Evolutionary conservation across 2,113 vertebrate genomes (phyloP).

Genomic region (Cololabis saira): DNA sequence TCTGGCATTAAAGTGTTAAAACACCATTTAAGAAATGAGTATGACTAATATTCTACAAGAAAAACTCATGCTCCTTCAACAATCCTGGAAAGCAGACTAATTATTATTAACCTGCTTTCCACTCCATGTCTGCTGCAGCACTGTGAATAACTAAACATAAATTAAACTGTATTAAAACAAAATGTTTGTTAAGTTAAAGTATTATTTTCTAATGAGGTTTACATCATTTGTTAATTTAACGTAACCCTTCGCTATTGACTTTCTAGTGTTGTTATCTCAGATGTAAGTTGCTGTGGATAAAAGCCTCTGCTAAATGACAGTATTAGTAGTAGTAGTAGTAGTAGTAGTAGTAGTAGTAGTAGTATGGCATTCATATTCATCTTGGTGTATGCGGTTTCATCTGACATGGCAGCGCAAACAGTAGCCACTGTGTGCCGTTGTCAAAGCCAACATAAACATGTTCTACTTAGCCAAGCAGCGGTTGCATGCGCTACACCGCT

Average conservation of each 20-base stretch:
- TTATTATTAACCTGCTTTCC: not conserved
- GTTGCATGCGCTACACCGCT: not conserved
- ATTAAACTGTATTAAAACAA: no score
- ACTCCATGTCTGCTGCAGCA: not conserved
- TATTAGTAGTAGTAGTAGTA: no score
- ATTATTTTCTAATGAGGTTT: no score
- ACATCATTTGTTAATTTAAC: no score
- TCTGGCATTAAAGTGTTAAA: no score
- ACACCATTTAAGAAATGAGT: no score
- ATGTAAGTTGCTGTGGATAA: no score
- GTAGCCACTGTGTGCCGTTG: slow-evolving; percentile 1
- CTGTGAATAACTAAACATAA: not conserved
- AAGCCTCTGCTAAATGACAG: no score
- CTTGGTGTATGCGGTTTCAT: not conserved
- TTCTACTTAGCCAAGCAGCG: not conserved
- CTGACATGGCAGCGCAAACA: not conserved
- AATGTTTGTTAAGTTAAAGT: no score
- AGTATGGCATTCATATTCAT: slow-evolving; percentile 12
- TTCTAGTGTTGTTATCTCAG: no score
- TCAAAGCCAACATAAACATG: slow-evolving; percentile 4
- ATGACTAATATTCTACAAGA: not conserved
- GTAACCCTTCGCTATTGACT: no score
- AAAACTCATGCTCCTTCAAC: slow-evolving; percentile 6
- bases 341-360: no score
- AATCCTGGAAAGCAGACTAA: slow-evolving; percentile 3